Evolutionary conservation across 2,113 vertebrate species (phyloP), one percentile per base, ranked within the genome.

Genomic region (Oncorhynchus mykiss): DNA sequence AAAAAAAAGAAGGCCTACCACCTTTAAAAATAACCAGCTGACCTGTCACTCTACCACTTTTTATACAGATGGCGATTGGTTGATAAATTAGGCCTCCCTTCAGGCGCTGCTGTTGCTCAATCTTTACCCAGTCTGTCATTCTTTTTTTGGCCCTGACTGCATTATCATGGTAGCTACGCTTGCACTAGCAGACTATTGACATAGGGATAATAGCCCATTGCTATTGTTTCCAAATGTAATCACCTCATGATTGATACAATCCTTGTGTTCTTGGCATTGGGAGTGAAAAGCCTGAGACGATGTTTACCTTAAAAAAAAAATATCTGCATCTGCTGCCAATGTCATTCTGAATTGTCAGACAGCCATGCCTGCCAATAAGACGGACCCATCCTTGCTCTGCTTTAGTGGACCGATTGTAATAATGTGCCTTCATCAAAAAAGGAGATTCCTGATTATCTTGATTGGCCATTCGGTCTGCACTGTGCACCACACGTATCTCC

Each of bases 11-110:
- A 62, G 62, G 8, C 14, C 62, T 76, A 34, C 85, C 82, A 83
- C 83, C 80, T 87, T 82, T 34, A 71, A 72, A 67, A 7, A 45
- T 34, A 81, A 81, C 75, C 48, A 64, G 31, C 70, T 66, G 59
- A 81, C 78, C 59, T 77, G 79, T 80, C 76, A 73, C 12, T 14
- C 1, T 48, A 70, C 67, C 45, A 29, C 73, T 60, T n/a, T 22
- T 31, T 20, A 72, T 59, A 34, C 65, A 34, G 65, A 67, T 34
- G 25, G 66, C 5, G 4, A 65, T 64, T 73, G 20, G 39, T 18
- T 74, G 66, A n/a, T 71, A 45, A 71, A 75, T 57, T 39, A 49
- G 16, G 12, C 29, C 16, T 4, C 5, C 4, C 5, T 24, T 13
- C 45, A 64, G 9, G 57, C 16, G 2, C 39, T 3, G 9, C 60